phyloP scores from a whole-genome alignment of 2,113 vertebrate genomes.

The Prolemur simus region DNA sequence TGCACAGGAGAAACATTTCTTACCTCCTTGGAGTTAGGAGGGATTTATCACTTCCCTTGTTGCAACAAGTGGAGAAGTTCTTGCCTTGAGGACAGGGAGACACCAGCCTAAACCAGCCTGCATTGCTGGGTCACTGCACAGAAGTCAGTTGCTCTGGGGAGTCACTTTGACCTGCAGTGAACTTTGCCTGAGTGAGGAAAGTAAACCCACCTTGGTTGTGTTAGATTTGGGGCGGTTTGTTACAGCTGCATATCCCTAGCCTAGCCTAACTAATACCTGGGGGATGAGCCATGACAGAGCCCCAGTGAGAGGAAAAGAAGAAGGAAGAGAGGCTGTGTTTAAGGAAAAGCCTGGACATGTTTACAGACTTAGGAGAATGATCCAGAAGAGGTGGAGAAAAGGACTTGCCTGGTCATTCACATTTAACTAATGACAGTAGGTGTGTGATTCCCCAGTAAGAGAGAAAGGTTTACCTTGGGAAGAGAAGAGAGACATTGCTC shows the following conservation, averaged over 20 bases:
- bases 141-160: background rate
- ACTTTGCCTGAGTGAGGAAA: background rate
- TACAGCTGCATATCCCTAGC: background rate
- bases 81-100: background rate
- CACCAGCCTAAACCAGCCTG: background rate
- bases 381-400: background rate
- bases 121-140: too few species aligned
- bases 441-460: background rate
- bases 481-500: background rate
- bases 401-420: background rate
- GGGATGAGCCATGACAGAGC: background rate
- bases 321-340: background rate
- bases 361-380: background rate
- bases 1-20: background rate
- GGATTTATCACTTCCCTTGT: background rate
- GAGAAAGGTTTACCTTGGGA: background rate
- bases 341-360: background rate
- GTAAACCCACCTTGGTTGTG: background rate
- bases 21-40: background rate
- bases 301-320: background rate
- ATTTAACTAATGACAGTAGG: background rate
- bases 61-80: background rate
- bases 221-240: background rate
- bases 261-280: background rate
- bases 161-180: background rate